Base-by-base conservation (phyloP, 2,113 vertebrate genomes). In the Chloropsis hardwickii region DNA sequence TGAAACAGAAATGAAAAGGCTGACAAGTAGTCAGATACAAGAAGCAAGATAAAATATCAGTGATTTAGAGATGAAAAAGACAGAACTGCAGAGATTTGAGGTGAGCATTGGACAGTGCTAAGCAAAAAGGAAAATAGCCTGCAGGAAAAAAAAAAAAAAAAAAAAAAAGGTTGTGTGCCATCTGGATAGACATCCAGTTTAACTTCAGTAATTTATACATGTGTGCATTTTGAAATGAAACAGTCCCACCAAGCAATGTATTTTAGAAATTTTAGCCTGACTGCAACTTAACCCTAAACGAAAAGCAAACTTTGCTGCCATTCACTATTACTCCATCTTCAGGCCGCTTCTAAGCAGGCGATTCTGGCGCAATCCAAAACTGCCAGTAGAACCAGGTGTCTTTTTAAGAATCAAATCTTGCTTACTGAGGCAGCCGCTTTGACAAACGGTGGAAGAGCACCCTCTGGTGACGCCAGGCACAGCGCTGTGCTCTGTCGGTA, bases 391-490 rank as follows among this genome's bases (percentile, higher is more conserved):
- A 69, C 13, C 73, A 23, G 6, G 2, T 1, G 11, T 10, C 11
- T 37, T 73, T 44, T 33, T 4, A 54, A 50, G 66, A 76, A 64
- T 11, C 12, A 24, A 44, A 40, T 58, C 40, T 31, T 50, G 27
- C 45, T 73, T 12, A 6, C 7, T 0, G 0, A 8, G 35, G 42
- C 31, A 57, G 64, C 22, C 42, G 0, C 56, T 66, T 61, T 65
- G 86, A 83, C 64, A 66, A 58, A 39, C 8, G 48, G 89, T 45
- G 73, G 66, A 72, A 91, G 93, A 96, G 96, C 95, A 87, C 96
- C 91, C 94, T 82, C 94, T 96, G 87, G 90, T 97, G 96, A 82
- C 89, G 72, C 8, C 60, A 61, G 70, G 23, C 70, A 27, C 78
- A 21, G 37, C 27, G 23, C 51, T 12, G 33, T 44, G 33, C 10